phyloP scores from a whole-genome alignment of 2,888 invertebrate species.

The Tipula helvola region DNA sequence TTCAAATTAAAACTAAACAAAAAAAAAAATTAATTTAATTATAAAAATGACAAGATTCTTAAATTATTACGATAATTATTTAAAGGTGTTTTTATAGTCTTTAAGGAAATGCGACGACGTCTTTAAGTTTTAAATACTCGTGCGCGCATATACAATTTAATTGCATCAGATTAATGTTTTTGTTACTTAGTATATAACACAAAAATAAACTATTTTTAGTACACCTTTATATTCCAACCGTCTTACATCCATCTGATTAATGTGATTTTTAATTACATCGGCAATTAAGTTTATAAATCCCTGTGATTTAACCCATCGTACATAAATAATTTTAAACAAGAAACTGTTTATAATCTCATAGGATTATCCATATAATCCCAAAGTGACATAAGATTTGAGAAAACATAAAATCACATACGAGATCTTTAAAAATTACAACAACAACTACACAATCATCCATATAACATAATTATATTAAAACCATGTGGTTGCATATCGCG shows the following conservation, averaged over 20 bases:
- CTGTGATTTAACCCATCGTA: not conserved
- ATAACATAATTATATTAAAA: not conserved
- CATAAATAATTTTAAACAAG: not conserved
- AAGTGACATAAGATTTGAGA: not conserved
- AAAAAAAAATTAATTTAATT: not conserved
- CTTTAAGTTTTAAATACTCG: not conserved
- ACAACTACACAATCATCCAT: not conserved
- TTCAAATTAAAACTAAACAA: not conserved
- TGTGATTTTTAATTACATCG: not conserved
- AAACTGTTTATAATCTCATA: not conserved
- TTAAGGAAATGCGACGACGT: not conserved
- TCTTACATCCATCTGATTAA: not conserved
- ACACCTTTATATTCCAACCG: not conserved
- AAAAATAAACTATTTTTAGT: not conserved
- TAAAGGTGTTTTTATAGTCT: not conserved
- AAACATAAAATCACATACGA: not conserved
- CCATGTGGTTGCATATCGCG: not conserved
- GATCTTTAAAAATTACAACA: not conserved
- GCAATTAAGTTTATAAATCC: not conserved
- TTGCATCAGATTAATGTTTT: not conserved
- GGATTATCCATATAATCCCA: not conserved
- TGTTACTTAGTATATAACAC: not conserved
- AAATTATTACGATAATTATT: not conserved
- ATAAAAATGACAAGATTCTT: not conserved
- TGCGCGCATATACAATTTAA: not conserved